Conservation (phyloP, 1,140 invertebrate genomes). For the Neuroterus valhalla region DNA sequence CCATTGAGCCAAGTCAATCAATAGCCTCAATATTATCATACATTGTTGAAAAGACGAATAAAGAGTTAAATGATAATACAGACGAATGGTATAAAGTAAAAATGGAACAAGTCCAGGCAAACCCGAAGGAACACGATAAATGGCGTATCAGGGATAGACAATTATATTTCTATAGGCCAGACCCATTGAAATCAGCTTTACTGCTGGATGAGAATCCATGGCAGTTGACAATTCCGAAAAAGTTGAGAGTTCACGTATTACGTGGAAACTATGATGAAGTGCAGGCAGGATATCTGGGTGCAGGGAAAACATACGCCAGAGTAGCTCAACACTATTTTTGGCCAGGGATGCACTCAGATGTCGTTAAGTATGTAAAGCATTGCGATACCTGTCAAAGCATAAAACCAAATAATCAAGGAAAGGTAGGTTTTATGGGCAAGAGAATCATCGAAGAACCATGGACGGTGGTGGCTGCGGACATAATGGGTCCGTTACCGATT, state of each 20-base stretch:
- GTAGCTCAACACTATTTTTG: too few relatives aligned
- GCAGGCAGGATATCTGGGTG: constrained; percentile 33
- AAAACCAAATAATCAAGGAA: constrained; percentile 47
- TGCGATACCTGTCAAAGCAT: constrained; percentile 44
- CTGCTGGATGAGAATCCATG: background rate
- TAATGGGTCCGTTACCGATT: too few relatives aligned
- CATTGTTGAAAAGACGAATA: too few relatives aligned
- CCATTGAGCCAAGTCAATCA: too few relatives aligned
- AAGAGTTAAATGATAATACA: background rate
- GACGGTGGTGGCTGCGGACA: too few relatives aligned
- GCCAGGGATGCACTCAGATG: too few relatives aligned
- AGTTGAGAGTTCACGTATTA: background rate
- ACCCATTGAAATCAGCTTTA: background rate
- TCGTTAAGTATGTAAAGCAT: too few relatives aligned
- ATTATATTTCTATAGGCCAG: constrained; percentile 3
- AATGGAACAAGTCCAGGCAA: background rate
- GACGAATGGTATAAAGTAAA: constrained; percentile 12
- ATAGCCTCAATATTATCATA: too few relatives aligned
- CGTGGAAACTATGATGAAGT: constrained; percentile 32
- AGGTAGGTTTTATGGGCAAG: constrained; percentile 53
- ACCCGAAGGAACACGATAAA: background rate
- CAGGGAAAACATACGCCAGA: too few relatives aligned
- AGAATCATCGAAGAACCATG: too few relatives aligned
- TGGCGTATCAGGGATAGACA: background rate
- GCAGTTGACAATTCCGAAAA: background rate